Evolutionary conservation across 2,113 vertebrate genomes (phyloP), one percentile per base, ranked within the genome.

Genomic region (Acanthisitta chloris): DNA sequence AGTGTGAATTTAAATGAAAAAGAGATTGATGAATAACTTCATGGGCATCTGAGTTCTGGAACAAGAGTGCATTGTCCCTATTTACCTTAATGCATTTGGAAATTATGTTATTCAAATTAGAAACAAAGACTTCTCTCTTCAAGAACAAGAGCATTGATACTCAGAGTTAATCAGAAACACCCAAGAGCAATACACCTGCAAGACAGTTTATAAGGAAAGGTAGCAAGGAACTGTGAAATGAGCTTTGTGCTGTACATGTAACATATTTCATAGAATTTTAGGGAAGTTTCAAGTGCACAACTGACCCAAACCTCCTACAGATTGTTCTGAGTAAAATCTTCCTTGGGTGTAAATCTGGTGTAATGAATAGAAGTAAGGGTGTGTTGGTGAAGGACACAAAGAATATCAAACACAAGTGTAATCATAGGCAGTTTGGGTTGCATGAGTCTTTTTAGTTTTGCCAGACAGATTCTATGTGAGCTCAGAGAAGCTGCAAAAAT

Each of bases 1-100:
- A 95, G 73, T 74, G 65, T 91, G 91, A 96, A 96, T 96, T 94
- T 92, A 95, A 97, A 97, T 97, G 96, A 95, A 96, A 96, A 93
- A 95, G 88, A 91, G 83, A 96, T 93, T 96, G 94, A 96, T 96
- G 94, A 96, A 95, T 94, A 96, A 94, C 96, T 96, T 94, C 91
- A 92, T 24, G 45, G 89, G 65, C 81, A 79, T 96, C 71, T 46
- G 46, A 88, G 83, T 84, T 76, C 73, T 74, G 73, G 69, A 94
- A 97, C 88, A 94, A 91, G 82, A 86, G 73, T 64, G 81, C 89
- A 94, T 96, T 95, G 94, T 97, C 66, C 65, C 62, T 95, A 64
- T 95, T 94, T 97, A 96, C 89, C 93, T 95, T 96, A 94, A 92
- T 55, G 87, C 77, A 76, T 57, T 92, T 2, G 0, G 14, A 92